A percentile compares a stretch with the other conserved stretches of the same genome.
These are phyloP conservation scores for Palaemon carinicauda DNA, from an alignment of 1,140 invertebrate species.

Conservation along the genomic window DNA sequence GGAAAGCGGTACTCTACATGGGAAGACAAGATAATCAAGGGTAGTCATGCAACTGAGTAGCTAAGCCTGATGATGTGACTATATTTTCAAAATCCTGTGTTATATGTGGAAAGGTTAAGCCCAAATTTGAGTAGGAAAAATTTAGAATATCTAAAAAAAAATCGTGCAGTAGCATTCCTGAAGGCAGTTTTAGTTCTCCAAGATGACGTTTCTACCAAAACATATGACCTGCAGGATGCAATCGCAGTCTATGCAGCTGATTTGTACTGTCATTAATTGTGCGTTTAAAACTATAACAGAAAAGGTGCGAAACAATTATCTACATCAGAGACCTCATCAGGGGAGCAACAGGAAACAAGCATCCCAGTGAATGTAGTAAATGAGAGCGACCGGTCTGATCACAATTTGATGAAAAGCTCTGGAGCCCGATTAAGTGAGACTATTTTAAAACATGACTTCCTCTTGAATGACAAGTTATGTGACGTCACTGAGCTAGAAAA, in stretches of 20 bases:
- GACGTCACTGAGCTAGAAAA: neutral
- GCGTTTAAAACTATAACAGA: neutral
- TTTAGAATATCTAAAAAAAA: too few relatives aligned
- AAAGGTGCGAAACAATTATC: neutral
- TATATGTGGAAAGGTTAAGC: too few relatives aligned
- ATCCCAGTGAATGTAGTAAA: neutral
- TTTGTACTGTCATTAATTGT: neutral
- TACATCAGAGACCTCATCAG: neutral
- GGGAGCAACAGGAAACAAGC: neutral
- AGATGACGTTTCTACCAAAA: neutral
- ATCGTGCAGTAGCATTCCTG: slow-evolving; percentile 1
- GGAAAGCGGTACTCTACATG: too few relatives aligned
- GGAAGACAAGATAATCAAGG: too few relatives aligned
- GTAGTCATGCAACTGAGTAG: too few relatives aligned
- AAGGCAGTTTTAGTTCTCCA: neutral
- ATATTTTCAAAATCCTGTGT: too few relatives aligned
- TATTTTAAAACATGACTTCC: neutral
- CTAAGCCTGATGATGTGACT: too few relatives aligned
- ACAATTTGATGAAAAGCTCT: neutral
- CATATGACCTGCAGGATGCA: neutral
- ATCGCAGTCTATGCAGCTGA: neutral
- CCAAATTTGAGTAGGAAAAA: too few relatives aligned
- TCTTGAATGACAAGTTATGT: neutral
- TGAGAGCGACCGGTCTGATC: neutral
- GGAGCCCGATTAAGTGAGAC: neutral